phyloP scores from a whole-genome alignment of 2,888 invertebrate genomes.

The Plagodis pulveraria region DNA sequence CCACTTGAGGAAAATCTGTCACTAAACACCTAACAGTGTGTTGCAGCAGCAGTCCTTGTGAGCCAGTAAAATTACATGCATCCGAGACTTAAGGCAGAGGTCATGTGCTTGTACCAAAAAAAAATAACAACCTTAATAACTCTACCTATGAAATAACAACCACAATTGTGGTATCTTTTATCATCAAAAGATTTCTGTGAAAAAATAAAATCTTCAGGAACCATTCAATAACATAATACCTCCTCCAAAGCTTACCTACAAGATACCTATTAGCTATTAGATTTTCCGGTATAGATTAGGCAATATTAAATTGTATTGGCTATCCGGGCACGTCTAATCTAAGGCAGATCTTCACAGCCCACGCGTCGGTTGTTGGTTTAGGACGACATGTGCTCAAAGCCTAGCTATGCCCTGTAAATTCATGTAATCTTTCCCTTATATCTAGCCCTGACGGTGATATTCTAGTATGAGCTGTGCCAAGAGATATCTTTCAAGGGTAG shows the following conservation, averaged over 20 bases:
- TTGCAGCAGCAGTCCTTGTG: too few relatives aligned
- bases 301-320: constrained; percentile 23
- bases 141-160: too few relatives aligned
- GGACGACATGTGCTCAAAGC: constrained; percentile 15
- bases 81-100: too few relatives aligned
- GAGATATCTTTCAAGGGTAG: neutral
- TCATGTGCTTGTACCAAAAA: too few relatives aligned
- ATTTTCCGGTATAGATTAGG: constrained; percentile 17
- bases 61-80: too few relatives aligned
- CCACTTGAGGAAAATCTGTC: too few relatives aligned
- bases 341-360: constrained; percentile 13
- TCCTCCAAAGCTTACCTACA: neutral
- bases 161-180: too few relatives aligned
- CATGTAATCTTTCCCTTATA: constrained; percentile 19
- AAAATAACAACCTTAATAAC: too few relatives aligned
- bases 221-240: too few relatives aligned
- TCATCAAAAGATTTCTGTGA: too few relatives aligned
- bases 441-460: constrained; percentile 7
- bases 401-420: constrained; percentile 10
- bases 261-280: constrained; percentile 8
- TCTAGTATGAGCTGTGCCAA: neutral
- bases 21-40: too few relatives aligned
- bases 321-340: constrained; percentile 1
- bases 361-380: constrained; percentile 20
- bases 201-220: too few relatives aligned